A percentile compares a stretch with the other conserved stretches of the same genome.
Evolutionary conservation across 2,888 invertebrate species (phyloP).

Genomic region (Tanypteryx hageni): DNA sequence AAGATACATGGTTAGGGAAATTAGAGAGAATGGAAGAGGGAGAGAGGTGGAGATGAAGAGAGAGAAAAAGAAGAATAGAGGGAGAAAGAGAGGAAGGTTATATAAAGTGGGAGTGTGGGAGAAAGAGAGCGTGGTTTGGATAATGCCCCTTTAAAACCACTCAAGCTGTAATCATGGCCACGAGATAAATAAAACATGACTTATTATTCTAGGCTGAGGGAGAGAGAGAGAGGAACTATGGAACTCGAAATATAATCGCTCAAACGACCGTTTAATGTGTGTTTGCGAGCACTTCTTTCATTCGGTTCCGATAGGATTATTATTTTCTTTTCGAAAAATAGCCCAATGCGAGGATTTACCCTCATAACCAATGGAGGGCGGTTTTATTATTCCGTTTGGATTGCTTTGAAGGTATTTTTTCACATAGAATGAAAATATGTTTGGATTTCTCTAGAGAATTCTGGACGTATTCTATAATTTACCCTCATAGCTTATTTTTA

Average conservation of each 20-base stretch:
- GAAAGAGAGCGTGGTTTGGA: neutral
- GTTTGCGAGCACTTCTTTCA: neutral
- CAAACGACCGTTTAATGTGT: slow-evolving; percentile 29
- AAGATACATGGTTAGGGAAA: neutral
- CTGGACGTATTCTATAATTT: neutral
- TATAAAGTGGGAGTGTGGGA: too few relatives aligned
- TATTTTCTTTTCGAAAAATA: neutral
- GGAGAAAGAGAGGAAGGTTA: neutral
- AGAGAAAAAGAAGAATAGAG: neutral
- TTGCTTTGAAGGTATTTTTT: neutral
- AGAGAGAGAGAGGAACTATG: neutral
- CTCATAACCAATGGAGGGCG: neutral
- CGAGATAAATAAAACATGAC: slow-evolving; percentile 29
- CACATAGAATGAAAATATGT: neutral
- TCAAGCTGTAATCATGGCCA: neutral
- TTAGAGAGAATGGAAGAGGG: neutral
- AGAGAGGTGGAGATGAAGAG: neutral
- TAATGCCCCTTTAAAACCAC: slow-evolving; percentile 25
- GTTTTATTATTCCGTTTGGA: neutral
- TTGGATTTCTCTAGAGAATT: slow-evolving; percentile 4
- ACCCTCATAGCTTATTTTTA: neutral
- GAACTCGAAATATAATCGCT: neutral
- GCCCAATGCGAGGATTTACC: neutral
- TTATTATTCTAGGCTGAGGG: neutral
- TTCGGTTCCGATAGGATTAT: slow-evolving; percentile 3